Conservation (phyloP, 2,888 invertebrate species). For the Coremacera marginata region DNA sequence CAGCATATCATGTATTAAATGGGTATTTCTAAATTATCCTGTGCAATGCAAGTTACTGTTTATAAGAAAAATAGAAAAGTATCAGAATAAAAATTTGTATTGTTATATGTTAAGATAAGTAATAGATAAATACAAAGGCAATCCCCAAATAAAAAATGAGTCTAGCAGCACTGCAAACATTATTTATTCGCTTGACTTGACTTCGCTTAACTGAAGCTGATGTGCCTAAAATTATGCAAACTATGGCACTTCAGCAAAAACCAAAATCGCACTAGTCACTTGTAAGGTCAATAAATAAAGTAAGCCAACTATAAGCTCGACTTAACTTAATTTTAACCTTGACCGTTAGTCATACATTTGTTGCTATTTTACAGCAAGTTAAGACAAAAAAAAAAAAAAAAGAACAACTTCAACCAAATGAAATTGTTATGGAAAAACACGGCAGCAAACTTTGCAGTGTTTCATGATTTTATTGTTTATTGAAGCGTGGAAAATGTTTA, state of each 20-base stretch:
- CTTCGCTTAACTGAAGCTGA: neutral
- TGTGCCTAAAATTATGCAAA: constrained; percentile 14
- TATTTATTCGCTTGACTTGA: no score
- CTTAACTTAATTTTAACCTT: constrained; percentile 11
- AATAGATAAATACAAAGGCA: no score
- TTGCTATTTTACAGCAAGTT: neutral
- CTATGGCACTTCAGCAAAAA: neutral
- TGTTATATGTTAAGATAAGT: no score
- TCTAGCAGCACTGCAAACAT: no score
- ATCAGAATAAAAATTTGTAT: no score
- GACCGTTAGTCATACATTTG: constrained; percentile 6
- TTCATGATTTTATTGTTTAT: constrained; percentile 19
- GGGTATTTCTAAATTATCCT: no score
- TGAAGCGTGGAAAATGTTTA: constrained; percentile 20
- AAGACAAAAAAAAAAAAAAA: no score
- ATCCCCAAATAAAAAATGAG: no score
- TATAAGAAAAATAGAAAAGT: no score
- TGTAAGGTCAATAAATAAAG: constrained; percentile 10
- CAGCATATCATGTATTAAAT: no score
- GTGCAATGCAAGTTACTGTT: no score
- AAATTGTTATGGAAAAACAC: constrained; percentile 9
- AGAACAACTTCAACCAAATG: neutral
- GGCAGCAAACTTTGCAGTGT: neutral
- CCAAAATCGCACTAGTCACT: neutral
- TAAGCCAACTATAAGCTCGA: neutral